Base-by-base conservation (phyloP, 1,140 invertebrate genomes). In the Agrypnia vestita region DNA sequence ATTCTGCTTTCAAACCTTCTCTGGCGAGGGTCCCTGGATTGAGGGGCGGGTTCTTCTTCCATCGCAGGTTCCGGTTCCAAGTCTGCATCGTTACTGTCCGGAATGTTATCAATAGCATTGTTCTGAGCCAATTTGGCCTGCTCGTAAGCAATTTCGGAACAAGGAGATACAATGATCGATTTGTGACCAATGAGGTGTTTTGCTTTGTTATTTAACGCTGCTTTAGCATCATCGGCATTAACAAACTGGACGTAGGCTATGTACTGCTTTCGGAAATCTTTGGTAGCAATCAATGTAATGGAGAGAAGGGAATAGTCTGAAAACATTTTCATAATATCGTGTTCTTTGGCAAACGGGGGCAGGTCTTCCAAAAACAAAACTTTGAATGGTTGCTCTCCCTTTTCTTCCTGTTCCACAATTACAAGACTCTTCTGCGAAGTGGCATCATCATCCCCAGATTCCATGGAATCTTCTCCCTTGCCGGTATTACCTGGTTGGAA, bases 251-350 rank as follows among this genome's bases (percentile, higher is more conserved):
- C 93, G 86, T 93, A 96, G 0, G 93, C 94, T 62, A 91, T 87
- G 84, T 87, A 92, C 80, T 90, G 91, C 0, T 91, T 89, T 35
- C 88, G 89, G 61, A 87, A 89, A 76, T 88, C 90, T 11, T 91
- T 90, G 80, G 91, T 92, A 15, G 92, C 90, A 43, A 90, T 90
- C 19, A 92, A 84, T 13, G 93, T 91, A n/a, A 97, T 92, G 21
- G 94, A 93, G 0, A 94, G 87, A 8, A 96, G 89, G 3, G 94
- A 92, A 85, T 92, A 93, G 0, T 93, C 92, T 6, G 91, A 92
- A 84, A 96, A 96, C 67, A 94, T 90, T 83, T 95, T 94, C 17
- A 93, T 91, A 8, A 97, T 92, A 82, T 96, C 95, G 78, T 94
- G 92, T 84, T 95, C 94, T 85, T 94, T 95, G 49, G 93, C 92